These are phyloP conservation scores for Enteromius fasciolatus DNA, from an alignment of 2,797 vertebrate genomes.

Conservation along the genomic window DNA sequence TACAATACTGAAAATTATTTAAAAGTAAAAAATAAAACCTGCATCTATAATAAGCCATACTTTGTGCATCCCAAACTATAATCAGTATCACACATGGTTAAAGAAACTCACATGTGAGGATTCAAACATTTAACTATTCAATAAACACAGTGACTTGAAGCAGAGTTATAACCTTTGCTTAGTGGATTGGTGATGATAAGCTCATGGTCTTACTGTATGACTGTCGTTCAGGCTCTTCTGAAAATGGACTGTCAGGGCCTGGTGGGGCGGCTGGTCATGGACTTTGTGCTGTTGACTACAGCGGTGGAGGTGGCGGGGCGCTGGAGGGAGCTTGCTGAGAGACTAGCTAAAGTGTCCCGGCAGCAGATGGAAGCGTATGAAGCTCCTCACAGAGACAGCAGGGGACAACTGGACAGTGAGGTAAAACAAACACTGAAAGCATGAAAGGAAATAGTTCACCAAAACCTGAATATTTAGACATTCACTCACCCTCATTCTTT, in stretches of 20 bases:
- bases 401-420: conserved; percentile 88
- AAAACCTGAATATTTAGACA: background rate
- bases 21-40: background rate
- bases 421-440: conserved; percentile 66
- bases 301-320: conserved; percentile 92
- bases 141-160: background rate
- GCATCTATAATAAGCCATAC: background rate
- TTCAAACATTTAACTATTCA: background rate
- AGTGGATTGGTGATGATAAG: conserved; percentile 7
- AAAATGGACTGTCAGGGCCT: conserved; percentile 98
- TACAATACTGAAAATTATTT: background rate
- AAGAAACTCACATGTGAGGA: background rate
- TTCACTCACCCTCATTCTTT: background rate
- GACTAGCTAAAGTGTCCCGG: conserved; percentile 87
- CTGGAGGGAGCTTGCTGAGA: conserved; percentile 95
- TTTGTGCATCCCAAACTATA: background rate
- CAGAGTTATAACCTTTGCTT: background rate
- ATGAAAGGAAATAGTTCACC: background rate
- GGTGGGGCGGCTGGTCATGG: conserved; percentile 89
- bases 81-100: background rate
- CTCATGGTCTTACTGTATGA: background rate
- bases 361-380: conserved; percentile 98
- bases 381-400: conserved; percentile 89
- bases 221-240: conserved; percentile 84
- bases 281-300: conserved; percentile 92